A percentile compares a stretch with the other conserved stretches of the same genome.
Evolutionary conservation across 2,113 vertebrate species (phyloP).

Genomic region (Peromyscus maniculatus): DNA sequence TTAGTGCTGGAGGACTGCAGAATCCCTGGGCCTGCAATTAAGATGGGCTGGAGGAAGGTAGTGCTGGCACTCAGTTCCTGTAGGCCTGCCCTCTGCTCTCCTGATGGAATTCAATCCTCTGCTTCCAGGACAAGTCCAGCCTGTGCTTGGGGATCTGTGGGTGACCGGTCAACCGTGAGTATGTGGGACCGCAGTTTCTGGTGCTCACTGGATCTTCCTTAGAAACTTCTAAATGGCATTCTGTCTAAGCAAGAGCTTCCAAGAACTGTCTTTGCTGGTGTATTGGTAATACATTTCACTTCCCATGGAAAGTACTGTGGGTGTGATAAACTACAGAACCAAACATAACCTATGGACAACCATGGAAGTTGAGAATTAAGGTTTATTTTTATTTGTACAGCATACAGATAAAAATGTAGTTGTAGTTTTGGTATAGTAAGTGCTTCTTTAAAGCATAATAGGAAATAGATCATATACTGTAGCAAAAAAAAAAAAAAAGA

Average conservation of each 20-base stretch:
- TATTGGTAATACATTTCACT: background rate
- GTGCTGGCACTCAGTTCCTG: conserved; percentile 26
- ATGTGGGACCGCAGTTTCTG: conserved; percentile 46
- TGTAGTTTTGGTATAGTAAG: conserved; percentile 13
- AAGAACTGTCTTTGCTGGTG: background rate
- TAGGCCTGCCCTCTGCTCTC: conserved; percentile 55
- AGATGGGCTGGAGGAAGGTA: conserved; percentile 63
- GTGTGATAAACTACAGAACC: background rate
- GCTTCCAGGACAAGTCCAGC: conserved; percentile 56
- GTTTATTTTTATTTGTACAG: background rate
- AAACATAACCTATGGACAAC: background rate
- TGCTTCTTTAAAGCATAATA: background rate
- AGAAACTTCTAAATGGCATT: conserved; percentile 19
- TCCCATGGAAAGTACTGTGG: background rate
- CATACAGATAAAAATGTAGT: background rate
- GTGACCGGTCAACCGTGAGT: conserved; percentile 80
- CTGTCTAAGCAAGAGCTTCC: conserved; percentile 1
- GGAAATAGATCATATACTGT: background rate
- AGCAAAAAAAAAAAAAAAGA: conserved; percentile 29
- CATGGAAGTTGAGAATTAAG: background rate
- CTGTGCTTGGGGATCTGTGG: conserved; percentile 55
- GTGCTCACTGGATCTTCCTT: conserved; percentile 36
- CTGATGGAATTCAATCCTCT: conserved; percentile 69
- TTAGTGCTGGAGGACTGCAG: conserved; percentile 83
- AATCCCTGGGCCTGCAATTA: conserved; percentile 57